Base-by-base conservation (phyloP, 1,140 invertebrate species). In the Drosophila ficusphila region DNA sequence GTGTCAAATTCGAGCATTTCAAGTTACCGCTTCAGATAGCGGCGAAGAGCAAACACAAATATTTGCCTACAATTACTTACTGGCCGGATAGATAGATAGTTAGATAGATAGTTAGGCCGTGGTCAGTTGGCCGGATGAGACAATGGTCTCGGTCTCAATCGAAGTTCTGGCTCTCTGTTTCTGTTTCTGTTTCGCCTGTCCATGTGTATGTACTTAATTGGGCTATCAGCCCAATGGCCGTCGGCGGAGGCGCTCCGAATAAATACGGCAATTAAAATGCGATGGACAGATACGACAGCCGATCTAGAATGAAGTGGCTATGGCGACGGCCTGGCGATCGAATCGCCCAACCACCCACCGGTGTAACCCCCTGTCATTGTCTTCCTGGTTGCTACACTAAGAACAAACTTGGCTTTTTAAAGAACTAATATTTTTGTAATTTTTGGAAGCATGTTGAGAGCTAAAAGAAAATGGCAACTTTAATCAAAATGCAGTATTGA, bases 21-120 rank as follows among this genome's bases (percentile, higher is more conserved):
- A 86, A 74, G 82, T 88, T 82, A 73, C 74, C 82, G 77, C 82
- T 67, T 19, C 53, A 57, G 76, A 85, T 85, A 86, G 79, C 79
- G 62, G 73, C 75, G 41, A 73, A 82, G 64, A 76, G 77, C 68
- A 73, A 82, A 64, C 71, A 88, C 76, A 86, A 86, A 86, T 86
- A 86, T 86, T 86, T 86, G 82, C 82, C 73, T 86, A 86, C 82
- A 88, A 88, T 86, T 88, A 88, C 81, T 86, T 86, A 85, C 70
- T 56, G 39, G 49, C 41, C 48, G 49, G 23, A 39, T 52, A 67
- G 79, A 79, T 67, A 85, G 49, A 33, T 31, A 58, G n/a, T n/a
- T 52, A 67, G 79, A 79, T 67, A 85, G 49, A 33, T 31, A 58
- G n/a, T n/a, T 62, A 36, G 54, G 12, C 58, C 36, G 25, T 62